Percentiles rank a stretch among this genome's conserved stretches.
Conservation (phyloP, 2,113 vertebrate genomes). For the Mormyrus lacerda region DNA sequence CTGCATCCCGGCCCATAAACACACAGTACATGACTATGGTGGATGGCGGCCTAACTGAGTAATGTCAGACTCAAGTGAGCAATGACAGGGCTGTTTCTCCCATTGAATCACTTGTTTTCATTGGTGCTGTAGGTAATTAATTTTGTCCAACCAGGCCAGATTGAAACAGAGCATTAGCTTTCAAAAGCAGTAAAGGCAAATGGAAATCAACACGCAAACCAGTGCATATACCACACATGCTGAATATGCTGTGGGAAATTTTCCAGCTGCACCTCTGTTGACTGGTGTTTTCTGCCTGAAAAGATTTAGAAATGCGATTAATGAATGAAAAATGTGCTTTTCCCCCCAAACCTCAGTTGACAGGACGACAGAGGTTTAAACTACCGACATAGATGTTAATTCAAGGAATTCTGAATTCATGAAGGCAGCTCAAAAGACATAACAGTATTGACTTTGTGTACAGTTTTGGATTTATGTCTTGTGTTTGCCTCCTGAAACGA, state of each 20-base stretch:
- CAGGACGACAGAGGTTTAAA: not conserved
- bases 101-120: not conserved
- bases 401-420: not conserved
- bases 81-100: not conserved
- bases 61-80: not conserved
- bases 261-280: not conserved
- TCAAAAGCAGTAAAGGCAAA: not conserved
- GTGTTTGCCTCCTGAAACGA: not conserved
- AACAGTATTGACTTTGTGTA: constrained; percentile 3
- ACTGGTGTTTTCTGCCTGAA: not conserved
- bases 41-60: not conserved
- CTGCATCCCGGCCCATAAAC: not conserved
- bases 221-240: not conserved
- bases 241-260: not conserved
- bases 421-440: not conserved
- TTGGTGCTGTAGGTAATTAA: not conserved
- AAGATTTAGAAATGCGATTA: not conserved
- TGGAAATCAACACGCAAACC: not conserved
- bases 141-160: not conserved
- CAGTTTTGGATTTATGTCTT: not conserved
- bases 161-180: not conserved
- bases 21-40: not conserved
- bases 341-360: not conserved
- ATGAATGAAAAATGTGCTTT: not conserved
- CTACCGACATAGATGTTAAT: not conserved